phyloP scores from a whole-genome alignment of 1,140 invertebrate genomes.

The Aphelenchoides avenae region DNA sequence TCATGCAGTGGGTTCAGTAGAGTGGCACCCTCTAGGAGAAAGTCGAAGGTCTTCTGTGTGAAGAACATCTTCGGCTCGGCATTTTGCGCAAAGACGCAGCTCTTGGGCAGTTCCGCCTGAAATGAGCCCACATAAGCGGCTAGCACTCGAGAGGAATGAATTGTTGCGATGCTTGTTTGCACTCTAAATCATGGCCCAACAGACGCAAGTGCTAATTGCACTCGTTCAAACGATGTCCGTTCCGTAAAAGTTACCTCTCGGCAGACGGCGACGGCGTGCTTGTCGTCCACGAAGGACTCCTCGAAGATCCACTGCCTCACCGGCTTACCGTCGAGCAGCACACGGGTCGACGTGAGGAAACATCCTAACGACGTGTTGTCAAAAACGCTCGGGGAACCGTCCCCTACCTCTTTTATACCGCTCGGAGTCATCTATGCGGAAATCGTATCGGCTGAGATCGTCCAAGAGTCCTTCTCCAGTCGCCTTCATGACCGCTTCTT shows the following conservation, averaged over 20 bases:
- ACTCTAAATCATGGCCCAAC: slow-evolving; percentile 1
- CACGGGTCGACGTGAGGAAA: slow-evolving; percentile 54
- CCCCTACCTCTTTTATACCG: slow-evolving; percentile 26
- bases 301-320: slow-evolving; percentile 56
- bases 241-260: slow-evolving; percentile 42
- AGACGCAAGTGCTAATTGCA: slow-evolving; percentile 1
- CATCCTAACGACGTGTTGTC: slow-evolving; percentile 28
- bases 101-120: slow-evolving; percentile 49
- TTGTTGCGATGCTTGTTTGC: background rate
- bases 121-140: slow-evolving; percentile 27
- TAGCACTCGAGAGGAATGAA: slow-evolving; percentile 33
- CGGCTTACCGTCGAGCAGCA: slow-evolving; percentile 42
- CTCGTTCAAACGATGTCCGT: background rate
- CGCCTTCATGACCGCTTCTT: slow-evolving; percentile 57
- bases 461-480: slow-evolving; percentile 56
- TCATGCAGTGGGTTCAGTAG: slow-evolving; percentile 50
- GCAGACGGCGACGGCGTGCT: slow-evolving; percentile 55
- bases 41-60: slow-evolving; percentile 49
- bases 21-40: slow-evolving; percentile 45
- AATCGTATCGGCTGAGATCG: slow-evolving; percentile 53
- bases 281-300: slow-evolving; percentile 55
- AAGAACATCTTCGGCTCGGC: slow-evolving; percentile 50
- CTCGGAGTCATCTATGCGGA: slow-evolving; percentile 48
- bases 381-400: slow-evolving; percentile 3
- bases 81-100: slow-evolving; percentile 45